Evolutionary conservation across 2,797 vertebrate genomes (phyloP), one percentile per base, ranked within the genome.

Genomic region (Xiphorhynchus erythropygius): DNA sequence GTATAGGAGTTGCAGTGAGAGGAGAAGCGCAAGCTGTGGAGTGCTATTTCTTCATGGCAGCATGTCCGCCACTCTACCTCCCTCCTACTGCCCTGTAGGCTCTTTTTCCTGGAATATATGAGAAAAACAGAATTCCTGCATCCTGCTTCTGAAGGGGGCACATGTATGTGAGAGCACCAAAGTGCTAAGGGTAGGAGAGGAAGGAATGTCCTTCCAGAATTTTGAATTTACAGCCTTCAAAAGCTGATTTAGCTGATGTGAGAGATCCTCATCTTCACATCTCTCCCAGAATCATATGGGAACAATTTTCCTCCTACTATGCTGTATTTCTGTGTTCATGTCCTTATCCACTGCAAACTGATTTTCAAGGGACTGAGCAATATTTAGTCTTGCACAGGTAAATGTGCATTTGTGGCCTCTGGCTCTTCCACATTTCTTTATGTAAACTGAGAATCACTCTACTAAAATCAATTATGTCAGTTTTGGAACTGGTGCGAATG

Each of bases 121-220:
- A 84, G 33, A 15, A 63, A 75, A 84, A 46, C 12, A 35, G 35
- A 83, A 89, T 83, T 84, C 55, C 60, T 11, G 23, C 22, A 57
- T 64, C 50, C 53, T 71, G 37, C 39, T 50, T 55, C 35, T n/a
- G 62, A 55, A 80, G 5, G 49, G 13, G 7, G 3, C 27, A 27
- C 0, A 1, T 21, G 11, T 41, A 42, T 71, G 16, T 77, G 49
- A 77, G 18, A 67, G 11, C 27, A 63, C 17, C 42, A 39, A 59
- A 27, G 30, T 44, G 35, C 24, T 35, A 21, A 83, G 17, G 39
- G 39, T 22, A 77, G 22, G 42, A 83, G 90, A 83, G 47, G 68
- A 92, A 76, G 44, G 69, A 76, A 22, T 64, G 16, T 76, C 28
- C 52, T 59, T 84, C 60, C 28, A 59, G 81, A 84, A 75, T 24